A percentile compares a stretch with the other conserved stretches of the same genome.
phyloP scores from a whole-genome alignment of 2,888 invertebrate species.

The Pristionchus exspectatus region DNA sequence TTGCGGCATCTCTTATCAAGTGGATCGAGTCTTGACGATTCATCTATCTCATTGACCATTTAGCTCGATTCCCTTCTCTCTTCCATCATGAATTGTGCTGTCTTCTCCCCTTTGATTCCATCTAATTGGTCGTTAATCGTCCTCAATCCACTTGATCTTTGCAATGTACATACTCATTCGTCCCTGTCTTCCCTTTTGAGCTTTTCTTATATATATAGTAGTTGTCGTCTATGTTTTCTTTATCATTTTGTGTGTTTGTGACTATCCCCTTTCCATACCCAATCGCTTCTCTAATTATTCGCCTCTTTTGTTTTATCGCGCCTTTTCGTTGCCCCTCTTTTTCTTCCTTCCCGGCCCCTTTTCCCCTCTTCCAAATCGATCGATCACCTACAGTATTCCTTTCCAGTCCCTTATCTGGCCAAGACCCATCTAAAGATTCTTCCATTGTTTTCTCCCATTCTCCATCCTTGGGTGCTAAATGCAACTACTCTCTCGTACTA shows the following conservation, averaged over 20 bases:
- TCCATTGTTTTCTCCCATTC: slow-evolving; percentile 2
- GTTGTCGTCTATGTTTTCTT: slow-evolving; percentile 49
- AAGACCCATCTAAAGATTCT: neutral
- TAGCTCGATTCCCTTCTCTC: neutral
- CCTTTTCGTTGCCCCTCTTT: slow-evolving; percentile 17
- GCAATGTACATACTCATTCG: slow-evolving; percentile 43
- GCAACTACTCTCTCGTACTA: slow-evolving; percentile 29
- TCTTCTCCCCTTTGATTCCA: neutral
- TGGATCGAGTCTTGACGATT: slow-evolving; percentile 31
- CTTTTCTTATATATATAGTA: slow-evolving; percentile 47
- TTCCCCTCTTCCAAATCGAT: slow-evolving; percentile 22
- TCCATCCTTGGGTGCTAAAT: slow-evolving; percentile 42
- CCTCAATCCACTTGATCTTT: neutral
- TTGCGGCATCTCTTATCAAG: neutral
- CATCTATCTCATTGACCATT: neutral
- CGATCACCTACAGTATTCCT: slow-evolving; percentile 32
- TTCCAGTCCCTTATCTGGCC: neutral
- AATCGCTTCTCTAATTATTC: slow-evolving; percentile 17
- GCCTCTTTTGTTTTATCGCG: slow-evolving; percentile 25
- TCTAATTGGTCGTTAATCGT: slow-evolving; percentile 17
- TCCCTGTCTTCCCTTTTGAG: neutral
- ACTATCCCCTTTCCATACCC: neutral
- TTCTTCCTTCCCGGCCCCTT: slow-evolving; percentile 43
- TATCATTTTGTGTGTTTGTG: slow-evolving; percentile 45
- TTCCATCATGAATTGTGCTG: neutral